Evolutionary conservation across 2,797 vertebrate genomes (phyloP), one percentile per base, ranked within the genome.

Genomic region (Gouania willdenowi): DNA sequence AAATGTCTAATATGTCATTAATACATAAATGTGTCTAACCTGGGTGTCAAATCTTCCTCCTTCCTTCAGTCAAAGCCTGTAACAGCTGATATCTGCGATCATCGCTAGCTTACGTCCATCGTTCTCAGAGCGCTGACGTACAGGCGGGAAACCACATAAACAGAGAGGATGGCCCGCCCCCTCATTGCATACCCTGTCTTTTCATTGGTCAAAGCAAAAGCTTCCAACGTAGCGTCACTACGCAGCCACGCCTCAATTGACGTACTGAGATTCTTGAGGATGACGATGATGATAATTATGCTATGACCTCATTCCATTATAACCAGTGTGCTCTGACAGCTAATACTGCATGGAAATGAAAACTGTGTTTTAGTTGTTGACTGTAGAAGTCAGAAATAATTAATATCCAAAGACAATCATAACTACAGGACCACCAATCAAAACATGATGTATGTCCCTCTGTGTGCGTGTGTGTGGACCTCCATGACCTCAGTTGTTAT

Each of bases 131-230:
- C 13, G 0, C 52, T 79, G 74, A 82, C 71, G 64, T 32, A 15
- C n/a, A 16, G 40, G 77, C 75, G 75, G 72, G 77, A 81, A 81
- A 68, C 12, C 20, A 50, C 29, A 26, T 21, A 10, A 72, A 61
- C 49, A 58, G 11, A 33, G 14, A 1, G 8, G n/a, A 23, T 0
- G 3, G 28, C 3, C 51, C 66, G 41, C 66, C 75, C 13, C 2
- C 1, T 24, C 34, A 0, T 3, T 8, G 5, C 11, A 14, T 2
- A 1, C 8, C 8, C 2, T 8, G 15, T 8, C 30, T 64, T n/a
- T 2, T 14, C n/a, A 81, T 84, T 85, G 66, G 81, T 46, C 15
- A 0, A 35, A 3, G 49, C 1, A 0, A 7, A 5, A 2, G 6
- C 1, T 1, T 1, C 2, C 5, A 1, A 3, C 4, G 0, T 0